Percentiles rank a stretch among this genome's conserved stretches.
These are phyloP conservation scores for Thinocorus orbignyianus DNA, from an alignment of 2,113 vertebrate species.

Conservation along the genomic window DNA sequence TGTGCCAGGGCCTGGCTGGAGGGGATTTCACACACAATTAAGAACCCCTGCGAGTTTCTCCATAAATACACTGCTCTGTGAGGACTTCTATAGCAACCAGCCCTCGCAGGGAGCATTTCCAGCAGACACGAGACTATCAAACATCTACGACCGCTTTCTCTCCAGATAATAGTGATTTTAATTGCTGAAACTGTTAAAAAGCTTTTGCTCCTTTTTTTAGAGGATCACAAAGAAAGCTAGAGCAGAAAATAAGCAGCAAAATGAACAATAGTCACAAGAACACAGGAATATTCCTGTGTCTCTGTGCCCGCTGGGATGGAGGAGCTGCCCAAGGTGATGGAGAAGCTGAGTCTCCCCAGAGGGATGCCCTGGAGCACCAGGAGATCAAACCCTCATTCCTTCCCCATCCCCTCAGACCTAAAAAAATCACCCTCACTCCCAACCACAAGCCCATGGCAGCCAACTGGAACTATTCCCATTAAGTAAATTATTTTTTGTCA, in stretches of 20 bases:
- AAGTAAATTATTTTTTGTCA: accelerated
- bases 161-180: not conserved
- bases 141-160: not conserved
- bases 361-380: not conserved
- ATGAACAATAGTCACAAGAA: accelerated
- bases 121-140: not conserved
- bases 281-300: accelerated
- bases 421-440: accelerated
- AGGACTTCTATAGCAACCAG: not conserved
- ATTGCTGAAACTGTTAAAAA: not conserved
- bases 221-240: not conserved
- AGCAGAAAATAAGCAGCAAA: not conserved
- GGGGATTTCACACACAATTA: not conserved
- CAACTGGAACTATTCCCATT: not conserved
- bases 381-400: accelerated
- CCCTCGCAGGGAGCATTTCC: not conserved
- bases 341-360: not conserved
- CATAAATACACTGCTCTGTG: not conserved
- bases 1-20: not conserved
- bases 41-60: not conserved
- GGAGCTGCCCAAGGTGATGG: accelerated
- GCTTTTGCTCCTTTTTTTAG: not conserved
- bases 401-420: not conserved
- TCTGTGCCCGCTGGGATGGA: too few species aligned
- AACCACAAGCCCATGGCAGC: accelerated